phyloP scores from a whole-genome alignment of 1,140 invertebrate species.

The Oncopodura yosiiana region DNA sequence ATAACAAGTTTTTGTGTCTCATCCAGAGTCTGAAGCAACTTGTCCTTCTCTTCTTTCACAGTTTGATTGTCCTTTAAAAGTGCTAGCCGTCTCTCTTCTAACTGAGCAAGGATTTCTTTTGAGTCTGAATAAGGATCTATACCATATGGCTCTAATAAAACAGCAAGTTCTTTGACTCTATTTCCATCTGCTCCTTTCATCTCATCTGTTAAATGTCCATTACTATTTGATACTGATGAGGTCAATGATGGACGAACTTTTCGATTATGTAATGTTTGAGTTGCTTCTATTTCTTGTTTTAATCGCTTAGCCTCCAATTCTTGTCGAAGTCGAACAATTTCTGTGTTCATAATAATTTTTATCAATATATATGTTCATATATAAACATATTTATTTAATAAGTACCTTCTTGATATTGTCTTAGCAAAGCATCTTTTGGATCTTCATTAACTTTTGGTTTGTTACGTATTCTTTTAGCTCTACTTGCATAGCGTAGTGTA shows the following conservation, averaged over 20 bases:
- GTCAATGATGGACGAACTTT: slow-evolving; percentile 38
- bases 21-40: slow-evolving; percentile 49
- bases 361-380: no score
- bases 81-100: slow-evolving; percentile 46
- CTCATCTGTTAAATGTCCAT: slow-evolving; percentile 13
- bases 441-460: slow-evolving; percentile 92
- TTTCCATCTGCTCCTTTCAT: slow-evolving; percentile 33
- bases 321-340: slow-evolving; percentile 58
- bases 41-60: slow-evolving; percentile 51
- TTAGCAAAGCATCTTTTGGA: slow-evolving; percentile 78
- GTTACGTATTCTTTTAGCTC: slow-evolving; percentile 93
- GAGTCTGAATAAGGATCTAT: slow-evolving; percentile 22
- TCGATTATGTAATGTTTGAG: slow-evolving; percentile 37
- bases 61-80: slow-evolving; percentile 45
- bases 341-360: no score
- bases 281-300: slow-evolving; percentile 49
- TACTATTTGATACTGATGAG: slow-evolving; percentile 5
- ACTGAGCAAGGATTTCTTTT: slow-evolving; percentile 30
- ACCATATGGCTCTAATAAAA: slow-evolving; percentile 25
- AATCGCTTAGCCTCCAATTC: slow-evolving; percentile 51
- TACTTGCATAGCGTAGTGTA: slow-evolving; percentile 81
- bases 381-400: no score
- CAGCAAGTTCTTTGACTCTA: slow-evolving; percentile 34
- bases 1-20: slow-evolving; percentile 48
- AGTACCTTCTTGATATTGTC: slow-evolving; percentile 78